Conservation (phyloP, 2,888 invertebrate species). For the Tipula vernalis region DNA sequence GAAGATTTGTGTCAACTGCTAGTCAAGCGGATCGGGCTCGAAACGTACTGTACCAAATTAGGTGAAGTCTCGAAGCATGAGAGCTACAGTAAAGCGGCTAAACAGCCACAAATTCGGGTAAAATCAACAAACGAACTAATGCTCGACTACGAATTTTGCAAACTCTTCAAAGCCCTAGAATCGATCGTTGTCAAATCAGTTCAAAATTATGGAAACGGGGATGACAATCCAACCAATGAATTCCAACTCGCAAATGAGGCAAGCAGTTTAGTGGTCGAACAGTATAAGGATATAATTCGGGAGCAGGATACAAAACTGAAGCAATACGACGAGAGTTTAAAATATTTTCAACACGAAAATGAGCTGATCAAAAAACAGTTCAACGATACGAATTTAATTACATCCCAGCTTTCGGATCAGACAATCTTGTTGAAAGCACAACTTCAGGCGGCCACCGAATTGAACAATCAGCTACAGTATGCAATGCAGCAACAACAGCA, state of each 20-base stretch:
- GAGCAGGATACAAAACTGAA: conserved; percentile 66
- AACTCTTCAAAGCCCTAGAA: conserved; percentile 73
- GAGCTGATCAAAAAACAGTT: conserved; percentile 37
- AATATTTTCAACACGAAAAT: conserved; percentile 24
- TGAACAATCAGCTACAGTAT: conserved; percentile 19
- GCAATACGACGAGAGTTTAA: conserved; percentile 28
- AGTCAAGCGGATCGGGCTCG: conserved; percentile 79
- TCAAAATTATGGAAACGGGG: conserved; percentile 30
- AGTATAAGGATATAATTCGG: conserved; percentile 83
- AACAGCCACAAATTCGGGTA: conserved; percentile 80
- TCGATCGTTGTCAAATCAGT: conserved; percentile 43
- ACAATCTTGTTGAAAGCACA: conserved; percentile 74
- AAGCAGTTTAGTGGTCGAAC: conserved; percentile 34
- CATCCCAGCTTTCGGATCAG: conserved; percentile 71
- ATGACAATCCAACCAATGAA: conserved; percentile 40
- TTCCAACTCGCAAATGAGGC: conserved; percentile 33
- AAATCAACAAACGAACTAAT: conserved; percentile 65
- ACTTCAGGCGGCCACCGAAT: conserved; percentile 35
- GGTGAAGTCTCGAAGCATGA: conserved; percentile 80
- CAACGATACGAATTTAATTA: conserved; percentile 54
- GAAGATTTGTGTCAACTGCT: conserved; percentile 72
- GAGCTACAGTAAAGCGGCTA: conserved; percentile 80
- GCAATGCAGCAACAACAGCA: conserved; percentile 21
- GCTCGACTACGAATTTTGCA: conserved; percentile 91
- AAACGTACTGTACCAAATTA: conserved; percentile 74